Percentiles rank a stretch among this genome's conserved stretches.
Conservation (phyloP, 1,140 invertebrate species). For the Wasmannia auropunctata region DNA sequence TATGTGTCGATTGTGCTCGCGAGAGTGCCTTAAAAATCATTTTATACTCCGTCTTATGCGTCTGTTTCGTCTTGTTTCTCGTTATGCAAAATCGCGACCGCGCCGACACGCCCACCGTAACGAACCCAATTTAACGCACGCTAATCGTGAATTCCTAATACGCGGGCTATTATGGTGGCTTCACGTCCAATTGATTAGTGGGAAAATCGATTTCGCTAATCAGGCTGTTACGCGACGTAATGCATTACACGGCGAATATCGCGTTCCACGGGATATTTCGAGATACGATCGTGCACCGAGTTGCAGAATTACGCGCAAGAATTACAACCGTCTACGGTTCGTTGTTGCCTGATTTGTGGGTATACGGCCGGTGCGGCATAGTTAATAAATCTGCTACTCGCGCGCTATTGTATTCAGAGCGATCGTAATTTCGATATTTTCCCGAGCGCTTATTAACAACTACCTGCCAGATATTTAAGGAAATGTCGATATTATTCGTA, state of each 20-base stretch:
- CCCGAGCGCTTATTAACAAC: conserved; percentile 32
- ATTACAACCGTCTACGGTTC: not conserved
- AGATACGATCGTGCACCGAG: not conserved
- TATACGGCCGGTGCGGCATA: not conserved
- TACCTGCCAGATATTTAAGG: conserved; percentile 25
- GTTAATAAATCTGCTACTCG: conserved; percentile 26
- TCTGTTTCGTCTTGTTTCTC: conserved; percentile 42
- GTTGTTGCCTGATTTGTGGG: not conserved
- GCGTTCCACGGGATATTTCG: not conserved
- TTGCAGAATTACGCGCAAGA: not conserved
- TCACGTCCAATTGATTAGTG: conserved; percentile 62
- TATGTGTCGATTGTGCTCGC: not conserved
- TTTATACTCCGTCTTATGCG: conserved; percentile 17
- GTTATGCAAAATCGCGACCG: conserved; percentile 57
- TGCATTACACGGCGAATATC: not conserved
- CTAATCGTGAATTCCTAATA: conserved; percentile 55
- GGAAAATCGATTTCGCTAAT: conserved; percentile 24
- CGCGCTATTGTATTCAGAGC: conserved; percentile 23
- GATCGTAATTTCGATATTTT: conserved; percentile 30
- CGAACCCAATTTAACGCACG: conserved; percentile 70
- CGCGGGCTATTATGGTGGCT: conserved; percentile 15
- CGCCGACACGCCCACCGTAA: conserved; percentile 61
- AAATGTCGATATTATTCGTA: conserved; percentile 13
- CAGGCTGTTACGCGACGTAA: conserved; percentile 7
- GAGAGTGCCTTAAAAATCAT: not conserved